These are phyloP conservation scores for Heterotilapia buettikoferi DNA, from an alignment of 2,113 vertebrate species.

Conservation along the genomic window DNA sequence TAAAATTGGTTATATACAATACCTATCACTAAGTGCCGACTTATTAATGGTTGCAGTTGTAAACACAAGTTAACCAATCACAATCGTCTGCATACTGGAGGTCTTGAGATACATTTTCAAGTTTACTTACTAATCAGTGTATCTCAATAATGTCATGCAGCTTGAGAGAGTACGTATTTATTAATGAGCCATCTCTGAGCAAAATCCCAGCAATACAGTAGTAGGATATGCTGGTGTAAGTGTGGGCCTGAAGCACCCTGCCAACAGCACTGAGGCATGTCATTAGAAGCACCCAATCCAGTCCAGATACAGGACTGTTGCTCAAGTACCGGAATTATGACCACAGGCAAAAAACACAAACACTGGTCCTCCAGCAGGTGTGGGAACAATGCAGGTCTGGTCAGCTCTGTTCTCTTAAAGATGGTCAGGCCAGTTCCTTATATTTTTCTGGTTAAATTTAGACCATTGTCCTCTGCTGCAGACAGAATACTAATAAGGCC, in stretches of 20 bases:
- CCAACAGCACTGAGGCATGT: constrained; percentile 45
- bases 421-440: constrained; percentile 45
- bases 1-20: neutral
- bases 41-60: neutral
- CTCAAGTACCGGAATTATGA: constrained; percentile 30
- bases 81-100: neutral
- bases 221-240: neutral
- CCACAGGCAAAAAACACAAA: constrained; percentile 23
- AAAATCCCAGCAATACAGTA: constrained; percentile 10
- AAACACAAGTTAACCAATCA: neutral
- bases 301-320: constrained; percentile 11
- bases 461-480: constrained; percentile 62
- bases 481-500: constrained; percentile 74
- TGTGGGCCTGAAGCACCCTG: constrained; percentile 29
- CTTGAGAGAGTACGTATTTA: constrained; percentile 13
- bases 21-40: neutral
- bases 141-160: neutral
- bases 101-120: neutral
- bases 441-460: constrained; percentile 73
- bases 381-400: constrained; percentile 3
- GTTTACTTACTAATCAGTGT: constrained; percentile 28
- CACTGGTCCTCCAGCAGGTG: constrained; percentile 16
- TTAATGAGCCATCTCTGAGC: constrained; percentile 7
- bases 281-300: constrained; percentile 57
- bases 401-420: constrained; percentile 22